phyloP scores from a whole-genome alignment of 2,113 vertebrate species.

The Ailuropoda melanoleuca region DNA sequence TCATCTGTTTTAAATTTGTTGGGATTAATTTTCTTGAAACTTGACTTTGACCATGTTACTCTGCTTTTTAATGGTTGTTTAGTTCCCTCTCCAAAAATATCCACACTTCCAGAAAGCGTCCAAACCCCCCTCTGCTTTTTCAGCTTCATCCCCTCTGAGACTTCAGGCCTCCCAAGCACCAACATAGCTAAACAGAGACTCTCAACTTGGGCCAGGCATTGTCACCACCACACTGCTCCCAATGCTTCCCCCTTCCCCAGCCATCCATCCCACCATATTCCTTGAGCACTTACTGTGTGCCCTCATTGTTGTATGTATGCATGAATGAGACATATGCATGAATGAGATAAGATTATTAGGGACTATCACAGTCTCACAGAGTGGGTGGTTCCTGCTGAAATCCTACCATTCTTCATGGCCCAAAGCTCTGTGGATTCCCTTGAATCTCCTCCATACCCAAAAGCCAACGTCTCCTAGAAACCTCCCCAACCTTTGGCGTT shows the following conservation, averaged over 20 bases:
- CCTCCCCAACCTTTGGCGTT: neutral
- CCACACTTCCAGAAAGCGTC: neutral
- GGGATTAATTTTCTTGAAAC: neutral
- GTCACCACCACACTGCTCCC: rapidly evolving
- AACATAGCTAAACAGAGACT: neutral
- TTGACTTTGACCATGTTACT: neutral
- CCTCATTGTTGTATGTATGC: neutral
- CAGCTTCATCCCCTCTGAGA: too few species aligned
- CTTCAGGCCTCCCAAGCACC: neutral
- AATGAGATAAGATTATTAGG: neutral
- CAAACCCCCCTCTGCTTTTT: neutral
- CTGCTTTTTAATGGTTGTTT: neutral
- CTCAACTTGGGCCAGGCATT: neutral
- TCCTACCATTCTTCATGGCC: neutral
- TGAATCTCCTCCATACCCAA: neutral
- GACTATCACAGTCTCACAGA: neutral
- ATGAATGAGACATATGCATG: too few species aligned
- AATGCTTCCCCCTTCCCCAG: rapidly evolving
- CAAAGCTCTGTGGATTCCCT: neutral
- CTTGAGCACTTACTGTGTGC: rapidly evolving
- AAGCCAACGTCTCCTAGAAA: neutral
- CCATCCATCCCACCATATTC: neutral
- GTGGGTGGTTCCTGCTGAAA: neutral
- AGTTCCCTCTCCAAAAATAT: neutral
- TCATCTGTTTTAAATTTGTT: neutral